Conservation (phyloP, 2,797 vertebrate genomes). For the Chromobotia macracanthus region DNA sequence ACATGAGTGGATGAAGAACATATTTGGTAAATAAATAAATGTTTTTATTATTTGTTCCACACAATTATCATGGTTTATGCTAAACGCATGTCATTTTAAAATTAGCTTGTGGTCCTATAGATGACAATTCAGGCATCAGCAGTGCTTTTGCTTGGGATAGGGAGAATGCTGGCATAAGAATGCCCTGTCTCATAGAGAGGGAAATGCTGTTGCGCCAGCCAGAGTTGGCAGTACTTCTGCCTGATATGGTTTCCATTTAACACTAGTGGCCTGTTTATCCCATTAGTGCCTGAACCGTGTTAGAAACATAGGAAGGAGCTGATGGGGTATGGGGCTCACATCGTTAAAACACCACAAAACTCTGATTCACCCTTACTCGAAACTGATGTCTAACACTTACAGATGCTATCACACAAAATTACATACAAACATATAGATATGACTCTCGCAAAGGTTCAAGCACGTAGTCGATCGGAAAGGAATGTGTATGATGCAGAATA, state of each 20-base stretch:
- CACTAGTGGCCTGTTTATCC: conserved; percentile 71
- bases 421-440: neutral
- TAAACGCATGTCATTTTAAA: neutral
- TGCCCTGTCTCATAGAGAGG: conserved; percentile 70
- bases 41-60: neutral
- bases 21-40: too few relatives aligned
- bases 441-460: too few relatives aligned
- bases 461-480: neutral
- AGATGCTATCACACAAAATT: conserved; percentile 31
- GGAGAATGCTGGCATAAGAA: conserved; percentile 62
- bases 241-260: conserved; percentile 69
- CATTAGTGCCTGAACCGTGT: conserved; percentile 72
- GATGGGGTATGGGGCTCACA: conserved; percentile 31
- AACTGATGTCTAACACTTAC: conserved; percentile 13
- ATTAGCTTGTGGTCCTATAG: neutral
- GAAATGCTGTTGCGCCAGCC: conserved; percentile 67
- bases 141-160: conserved; percentile 56
- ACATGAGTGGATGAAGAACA: too few relatives aligned
- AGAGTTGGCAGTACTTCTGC: conserved; percentile 76
- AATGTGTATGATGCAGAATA: neutral
- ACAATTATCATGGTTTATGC: too few relatives aligned
- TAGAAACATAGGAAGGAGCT: conserved; percentile 41
- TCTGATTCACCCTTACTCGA: neutral
- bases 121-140: neutral
- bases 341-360: conserved; percentile 14